A percentile compares a stretch with the other conserved stretches of the same genome.
Conservation (phyloP, 2,113 vertebrate species). For the Nycticryphes semicollaris region DNA sequence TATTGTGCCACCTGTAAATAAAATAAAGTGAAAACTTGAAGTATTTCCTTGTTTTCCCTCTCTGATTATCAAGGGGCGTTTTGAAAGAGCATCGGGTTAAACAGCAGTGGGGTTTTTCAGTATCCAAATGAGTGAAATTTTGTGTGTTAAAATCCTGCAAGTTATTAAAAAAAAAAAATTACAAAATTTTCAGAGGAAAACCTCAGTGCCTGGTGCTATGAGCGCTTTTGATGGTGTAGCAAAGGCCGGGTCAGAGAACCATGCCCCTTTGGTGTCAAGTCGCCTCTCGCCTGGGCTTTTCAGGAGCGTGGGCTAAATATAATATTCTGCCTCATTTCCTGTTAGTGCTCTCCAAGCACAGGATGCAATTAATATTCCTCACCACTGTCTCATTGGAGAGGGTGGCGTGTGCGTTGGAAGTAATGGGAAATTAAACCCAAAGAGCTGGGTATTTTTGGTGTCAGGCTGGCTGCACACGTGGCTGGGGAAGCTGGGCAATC, state of each 20-base stretch:
- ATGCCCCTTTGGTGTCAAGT: no score
- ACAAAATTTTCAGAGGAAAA: not conserved
- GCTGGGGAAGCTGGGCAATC: not conserved
- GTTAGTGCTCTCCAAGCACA: not conserved
- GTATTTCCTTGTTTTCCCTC: conserved; percentile 46
- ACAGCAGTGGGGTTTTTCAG: not conserved
- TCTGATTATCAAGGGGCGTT: not conserved
- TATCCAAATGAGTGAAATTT: not conserved
- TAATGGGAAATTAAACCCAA: not conserved
- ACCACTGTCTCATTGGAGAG: no score
- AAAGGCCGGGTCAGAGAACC: not conserved
- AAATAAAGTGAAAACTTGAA: conserved; percentile 55
- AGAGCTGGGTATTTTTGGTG: not conserved
- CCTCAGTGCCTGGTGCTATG: rapidly evolving
- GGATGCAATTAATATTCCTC: not conserved
- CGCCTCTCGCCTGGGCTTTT: not conserved
- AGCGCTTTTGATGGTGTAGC: rapidly evolving
- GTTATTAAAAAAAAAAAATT: not conserved
- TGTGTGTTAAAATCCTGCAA: not conserved
- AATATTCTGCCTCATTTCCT: rapidly evolving
- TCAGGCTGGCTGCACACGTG: rapidly evolving
- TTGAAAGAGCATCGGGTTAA: not conserved
- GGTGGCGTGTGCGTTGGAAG: rapidly evolving
- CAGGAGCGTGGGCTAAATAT: rapidly evolving
- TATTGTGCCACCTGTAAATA: conserved; percentile 72